Evolutionary conservation across 1,140 invertebrate genomes (phyloP).

Genomic region (Parapsyche elsis): DNA sequence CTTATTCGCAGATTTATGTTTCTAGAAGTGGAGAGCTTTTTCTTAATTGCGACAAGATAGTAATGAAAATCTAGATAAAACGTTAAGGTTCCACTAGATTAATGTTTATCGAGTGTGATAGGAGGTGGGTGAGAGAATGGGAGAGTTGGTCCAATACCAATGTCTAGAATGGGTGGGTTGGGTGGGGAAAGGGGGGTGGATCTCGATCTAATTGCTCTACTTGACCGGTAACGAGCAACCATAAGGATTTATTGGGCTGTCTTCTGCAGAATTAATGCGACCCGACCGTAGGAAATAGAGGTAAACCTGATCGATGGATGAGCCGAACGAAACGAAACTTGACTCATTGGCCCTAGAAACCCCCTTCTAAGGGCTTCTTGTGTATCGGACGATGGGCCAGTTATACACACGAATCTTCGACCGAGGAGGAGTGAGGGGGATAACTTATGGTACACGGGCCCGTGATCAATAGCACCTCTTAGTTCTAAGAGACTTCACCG

Average conservation of each 20-base stretch:
- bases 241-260: slow-evolving; percentile 47
- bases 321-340: slow-evolving; percentile 35
- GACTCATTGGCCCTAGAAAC: slow-evolving; percentile 17
- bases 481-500: neutral
- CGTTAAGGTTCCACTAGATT: slow-evolving; percentile 37
- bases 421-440: neutral
- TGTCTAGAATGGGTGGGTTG: no score
- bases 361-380: neutral
- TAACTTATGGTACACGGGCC: slow-evolving; percentile 7
- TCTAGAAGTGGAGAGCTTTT: slow-evolving; percentile 22
- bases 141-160: neutral
- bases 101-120: slow-evolving; percentile 45
- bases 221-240: slow-evolving; percentile 46
- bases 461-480: neutral
- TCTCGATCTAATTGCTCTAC: slow-evolving; percentile 47
- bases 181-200: neutral
- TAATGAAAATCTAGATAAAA: slow-evolving; percentile 47
- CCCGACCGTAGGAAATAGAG: slow-evolving; percentile 17
- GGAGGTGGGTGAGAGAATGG: neutral
- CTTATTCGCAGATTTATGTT: slow-evolving; percentile 12
- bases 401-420: neutral
- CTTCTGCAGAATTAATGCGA: slow-evolving; percentile 42
- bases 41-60: slow-evolving; percentile 41
- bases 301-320: slow-evolving; percentile 34
- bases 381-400: neutral